phyloP scores from a whole-genome alignment of 2,888 invertebrate genomes.

The Chalcis sispes region DNA sequence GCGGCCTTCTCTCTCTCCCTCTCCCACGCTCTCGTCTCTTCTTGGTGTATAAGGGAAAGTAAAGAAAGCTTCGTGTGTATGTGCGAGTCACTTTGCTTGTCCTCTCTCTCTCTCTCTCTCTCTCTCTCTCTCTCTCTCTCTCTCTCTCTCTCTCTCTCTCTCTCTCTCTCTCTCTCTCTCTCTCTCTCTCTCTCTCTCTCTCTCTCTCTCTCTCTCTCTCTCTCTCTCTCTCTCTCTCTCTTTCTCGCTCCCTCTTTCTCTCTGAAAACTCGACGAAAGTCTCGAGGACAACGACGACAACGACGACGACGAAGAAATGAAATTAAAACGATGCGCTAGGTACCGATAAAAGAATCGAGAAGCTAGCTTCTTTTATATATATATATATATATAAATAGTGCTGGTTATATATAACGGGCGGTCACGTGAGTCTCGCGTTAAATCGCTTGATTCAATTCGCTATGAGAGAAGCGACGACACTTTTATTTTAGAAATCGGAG shows the following conservation, averaged over 20 bases:
- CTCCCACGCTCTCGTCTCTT: background rate
- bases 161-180: background rate
- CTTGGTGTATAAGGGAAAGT: background rate
- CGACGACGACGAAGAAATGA: slow-evolving; percentile 7
- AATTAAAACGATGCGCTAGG: slow-evolving; percentile 33
- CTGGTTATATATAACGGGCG: too few species aligned
- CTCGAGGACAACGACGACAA: background rate
- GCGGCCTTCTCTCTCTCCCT: background rate
- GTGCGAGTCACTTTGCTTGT: background rate
- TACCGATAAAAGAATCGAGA: slow-evolving; percentile 2
- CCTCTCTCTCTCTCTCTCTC: background rate
- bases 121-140: background rate
- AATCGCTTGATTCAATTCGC: too few species aligned
- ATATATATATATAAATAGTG: too few species aligned
- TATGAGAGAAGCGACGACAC: too few species aligned
- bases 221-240: background rate
- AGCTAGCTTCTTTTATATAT: too few species aligned
- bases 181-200: background rate
- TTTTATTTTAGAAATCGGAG: too few species aligned
- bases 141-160: background rate
- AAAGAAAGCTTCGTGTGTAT: slow-evolving; percentile 10
- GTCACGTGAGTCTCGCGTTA: too few species aligned
- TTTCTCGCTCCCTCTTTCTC: background rate
- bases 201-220: background rate
- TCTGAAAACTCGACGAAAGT: slow-evolving; percentile 34